Conservation (phyloP, 1,140 invertebrate genomes). For the Micrasema minimum region DNA sequence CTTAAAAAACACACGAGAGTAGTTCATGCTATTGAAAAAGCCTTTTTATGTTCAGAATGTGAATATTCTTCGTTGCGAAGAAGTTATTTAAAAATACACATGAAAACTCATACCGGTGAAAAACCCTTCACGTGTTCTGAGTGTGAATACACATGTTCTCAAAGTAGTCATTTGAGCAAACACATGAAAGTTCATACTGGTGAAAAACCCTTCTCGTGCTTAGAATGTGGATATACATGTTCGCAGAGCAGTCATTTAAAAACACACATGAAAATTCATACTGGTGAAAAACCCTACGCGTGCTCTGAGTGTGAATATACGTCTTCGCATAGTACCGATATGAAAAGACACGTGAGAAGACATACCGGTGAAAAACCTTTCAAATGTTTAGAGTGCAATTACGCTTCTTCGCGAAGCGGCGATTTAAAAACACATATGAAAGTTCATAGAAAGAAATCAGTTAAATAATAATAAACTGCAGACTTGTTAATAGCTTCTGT, state of each 20-base stretch:
- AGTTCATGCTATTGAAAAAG: too few species aligned
- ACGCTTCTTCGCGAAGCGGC: too few species aligned
- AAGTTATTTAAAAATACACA: neutral
- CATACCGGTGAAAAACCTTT: too few species aligned
- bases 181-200: neutral
- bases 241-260: neutral
- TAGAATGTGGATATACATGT: neutral
- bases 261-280: neutral
- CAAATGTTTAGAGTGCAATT: too few species aligned
- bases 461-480: too few species aligned
- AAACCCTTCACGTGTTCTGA: neutral
- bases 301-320: neutral
- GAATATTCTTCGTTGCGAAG: neutral
- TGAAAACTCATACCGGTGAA: neutral
- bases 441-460: too few species aligned
- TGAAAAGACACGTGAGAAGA: slow-evolving; percentile 2
- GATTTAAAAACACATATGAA: too few species aligned
- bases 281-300: neutral
- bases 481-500: too few species aligned
- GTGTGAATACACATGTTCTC: neutral
- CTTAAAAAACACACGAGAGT: neutral
- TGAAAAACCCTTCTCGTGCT: neutral
- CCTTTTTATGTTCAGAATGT: neutral
- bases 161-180: neutral
- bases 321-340: neutral